Percentiles rank a stretch among this genome's conserved stretches.
Evolutionary conservation across 2,113 vertebrate species (phyloP).

Genomic region (Nycticryphes semicollaris): DNA sequence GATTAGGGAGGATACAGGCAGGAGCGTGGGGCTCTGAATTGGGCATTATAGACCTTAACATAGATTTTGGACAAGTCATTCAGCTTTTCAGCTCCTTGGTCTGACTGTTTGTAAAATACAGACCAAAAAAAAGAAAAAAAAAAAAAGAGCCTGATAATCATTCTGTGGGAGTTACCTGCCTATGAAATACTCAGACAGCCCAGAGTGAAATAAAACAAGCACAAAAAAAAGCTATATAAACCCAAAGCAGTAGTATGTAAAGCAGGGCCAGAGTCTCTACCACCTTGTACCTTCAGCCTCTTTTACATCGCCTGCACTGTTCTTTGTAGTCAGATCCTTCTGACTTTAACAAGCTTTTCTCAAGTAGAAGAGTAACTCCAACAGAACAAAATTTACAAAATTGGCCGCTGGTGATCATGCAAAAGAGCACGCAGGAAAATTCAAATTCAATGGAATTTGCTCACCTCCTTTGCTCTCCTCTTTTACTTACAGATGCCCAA

Average conservation of each 20-base stretch:
- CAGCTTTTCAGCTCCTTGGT: neutral
- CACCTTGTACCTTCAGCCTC: neutral
- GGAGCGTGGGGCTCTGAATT: neutral
- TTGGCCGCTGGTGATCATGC: neutral
- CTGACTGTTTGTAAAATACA: neutral
- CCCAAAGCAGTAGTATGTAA: neutral
- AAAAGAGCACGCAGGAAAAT: neutral
- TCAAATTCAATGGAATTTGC: neutral
- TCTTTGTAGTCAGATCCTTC: neutral
- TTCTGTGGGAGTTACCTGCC: neutral
- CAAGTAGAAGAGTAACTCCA: neutral
- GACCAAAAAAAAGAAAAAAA: neutral
- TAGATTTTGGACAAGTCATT: neutral
- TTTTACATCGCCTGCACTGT: neutral
- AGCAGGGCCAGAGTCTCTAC: neutral
- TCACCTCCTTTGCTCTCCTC: neutral
- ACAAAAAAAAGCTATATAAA: neutral
- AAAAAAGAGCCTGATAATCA: neutral
- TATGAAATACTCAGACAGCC: neutral
- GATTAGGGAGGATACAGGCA: neutral
- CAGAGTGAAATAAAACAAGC: neutral
- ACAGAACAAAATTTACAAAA: neutral
- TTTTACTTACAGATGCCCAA: neutral
- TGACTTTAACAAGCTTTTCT: neutral
- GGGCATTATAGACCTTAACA: neutral